Evolutionary conservation across 2,113 vertebrate species (phyloP).

Genomic region (Nettapus auritus): DNA sequence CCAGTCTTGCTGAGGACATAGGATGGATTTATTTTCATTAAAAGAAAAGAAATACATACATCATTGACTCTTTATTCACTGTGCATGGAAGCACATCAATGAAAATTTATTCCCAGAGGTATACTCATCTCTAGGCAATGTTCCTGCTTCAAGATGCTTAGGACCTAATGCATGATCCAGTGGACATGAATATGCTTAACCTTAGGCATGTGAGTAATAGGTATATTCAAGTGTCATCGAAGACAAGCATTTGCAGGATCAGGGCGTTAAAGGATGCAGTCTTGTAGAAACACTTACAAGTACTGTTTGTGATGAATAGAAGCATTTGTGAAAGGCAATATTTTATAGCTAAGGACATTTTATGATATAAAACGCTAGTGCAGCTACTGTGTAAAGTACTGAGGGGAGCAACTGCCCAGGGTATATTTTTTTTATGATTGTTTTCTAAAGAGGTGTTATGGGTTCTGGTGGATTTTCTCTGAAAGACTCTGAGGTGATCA

Average conservation of each 20-base stretch:
- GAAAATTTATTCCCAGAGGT: constrained; percentile 38
- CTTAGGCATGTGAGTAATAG: constrained; percentile 25
- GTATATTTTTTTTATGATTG: not conserved
- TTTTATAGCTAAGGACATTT: not conserved
- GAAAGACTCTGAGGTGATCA: not conserved
- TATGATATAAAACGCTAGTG: not conserved
- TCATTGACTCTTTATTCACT: constrained; percentile 39
- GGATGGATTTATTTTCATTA: constrained; percentile 35
- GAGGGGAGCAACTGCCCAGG: not conserved
- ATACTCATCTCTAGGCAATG: not conserved
- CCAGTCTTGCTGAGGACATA: not conserved
- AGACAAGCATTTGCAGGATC: constrained; percentile 17
- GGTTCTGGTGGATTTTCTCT: not conserved
- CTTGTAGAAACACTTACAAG: not conserved
- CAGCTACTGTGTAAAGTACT: not conserved
- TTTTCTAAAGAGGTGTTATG: not conserved
- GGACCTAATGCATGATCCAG: not conserved
- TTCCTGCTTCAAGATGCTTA: constrained; percentile 7
- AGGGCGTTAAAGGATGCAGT: not conserved
- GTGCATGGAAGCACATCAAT: not conserved
- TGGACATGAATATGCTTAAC: constrained; percentile 29
- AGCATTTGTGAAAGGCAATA: not conserved
- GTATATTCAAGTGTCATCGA: not conserved
- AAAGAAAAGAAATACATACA: constrained; percentile 20
- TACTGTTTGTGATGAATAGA: not conserved